phyloP scores from a whole-genome alignment of 2,113 vertebrate genomes.

The Climacteris rufus region DNA sequence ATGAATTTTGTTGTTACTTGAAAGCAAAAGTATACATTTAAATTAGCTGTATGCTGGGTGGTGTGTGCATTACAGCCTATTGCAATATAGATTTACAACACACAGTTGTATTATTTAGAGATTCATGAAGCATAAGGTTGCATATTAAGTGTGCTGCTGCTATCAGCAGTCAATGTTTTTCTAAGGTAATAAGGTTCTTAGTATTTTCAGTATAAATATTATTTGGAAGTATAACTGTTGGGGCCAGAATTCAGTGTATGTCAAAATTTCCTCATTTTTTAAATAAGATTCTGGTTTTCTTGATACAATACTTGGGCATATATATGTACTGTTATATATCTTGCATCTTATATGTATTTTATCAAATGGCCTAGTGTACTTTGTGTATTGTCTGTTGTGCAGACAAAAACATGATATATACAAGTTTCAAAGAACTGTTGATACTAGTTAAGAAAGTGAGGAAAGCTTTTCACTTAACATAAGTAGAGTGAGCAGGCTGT shows the following conservation, averaged over 20 bases:
- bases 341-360: background rate
- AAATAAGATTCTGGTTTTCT: background rate
- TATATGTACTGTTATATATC: background rate
- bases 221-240: background rate
- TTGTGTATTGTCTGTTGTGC: background rate
- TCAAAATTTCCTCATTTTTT: background rate
- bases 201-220: background rate
- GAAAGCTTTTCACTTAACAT: background rate
- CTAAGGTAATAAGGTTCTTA: background rate
- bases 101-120: background rate
- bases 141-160: background rate
- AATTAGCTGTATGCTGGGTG: background rate
- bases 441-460: background rate
- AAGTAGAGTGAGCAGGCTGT: background rate
- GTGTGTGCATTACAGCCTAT: background rate
- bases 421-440: background rate
- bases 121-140: background rate
- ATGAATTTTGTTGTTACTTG: background rate
- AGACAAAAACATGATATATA: background rate
- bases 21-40: background rate
- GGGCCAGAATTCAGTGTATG: background rate
- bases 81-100: background rate
- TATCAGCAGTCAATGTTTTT: background rate
- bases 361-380: background rate
- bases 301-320: background rate